These are phyloP conservation scores for Micoletzkya japonica DNA, from an alignment of 2,888 invertebrate species.

Conservation along the genomic window DNA sequence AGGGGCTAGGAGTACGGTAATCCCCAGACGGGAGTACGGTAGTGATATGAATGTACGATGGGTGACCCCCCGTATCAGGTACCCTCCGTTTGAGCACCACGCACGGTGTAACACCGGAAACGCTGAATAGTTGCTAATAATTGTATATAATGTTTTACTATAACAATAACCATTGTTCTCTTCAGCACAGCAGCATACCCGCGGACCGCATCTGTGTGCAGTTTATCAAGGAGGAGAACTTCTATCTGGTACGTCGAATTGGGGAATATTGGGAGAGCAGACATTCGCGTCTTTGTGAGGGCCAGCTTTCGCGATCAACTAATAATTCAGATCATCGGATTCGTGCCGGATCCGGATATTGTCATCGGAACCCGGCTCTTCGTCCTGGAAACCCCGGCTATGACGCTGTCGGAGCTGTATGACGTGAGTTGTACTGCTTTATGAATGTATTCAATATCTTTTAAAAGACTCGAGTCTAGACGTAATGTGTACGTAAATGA, in stretches of 20 bases:
- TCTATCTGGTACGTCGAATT: constrained; percentile 36
- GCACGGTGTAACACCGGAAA: neutral
- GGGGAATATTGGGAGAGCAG: too few species aligned
- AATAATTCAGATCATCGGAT: constrained; percentile 37
- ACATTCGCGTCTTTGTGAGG: too few species aligned
- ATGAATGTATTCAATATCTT: neutral
- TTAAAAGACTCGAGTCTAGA: neutral
- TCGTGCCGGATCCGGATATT: constrained; percentile 31
- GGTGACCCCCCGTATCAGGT: neutral
- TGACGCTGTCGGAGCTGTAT: constrained; percentile 36
- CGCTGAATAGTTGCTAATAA: neutral
- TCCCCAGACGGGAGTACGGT: neutral
- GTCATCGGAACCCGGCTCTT: constrained; percentile 33
- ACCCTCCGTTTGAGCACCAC: neutral
- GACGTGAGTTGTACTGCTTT: constrained; percentile 27
- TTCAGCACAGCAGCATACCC: constrained; percentile 31
- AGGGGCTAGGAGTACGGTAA: too few species aligned
- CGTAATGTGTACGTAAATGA: neutral
- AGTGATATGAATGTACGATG: too few species aligned
- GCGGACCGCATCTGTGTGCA: constrained; percentile 44
- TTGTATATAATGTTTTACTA: neutral
- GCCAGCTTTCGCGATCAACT: neutral
- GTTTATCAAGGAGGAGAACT: constrained; percentile 44
- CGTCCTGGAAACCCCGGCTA: constrained; percentile 30
- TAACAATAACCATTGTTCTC: neutral